phyloP scores from a whole-genome alignment of 2,113 vertebrate species.

The Pteruthius melanotis region DNA sequence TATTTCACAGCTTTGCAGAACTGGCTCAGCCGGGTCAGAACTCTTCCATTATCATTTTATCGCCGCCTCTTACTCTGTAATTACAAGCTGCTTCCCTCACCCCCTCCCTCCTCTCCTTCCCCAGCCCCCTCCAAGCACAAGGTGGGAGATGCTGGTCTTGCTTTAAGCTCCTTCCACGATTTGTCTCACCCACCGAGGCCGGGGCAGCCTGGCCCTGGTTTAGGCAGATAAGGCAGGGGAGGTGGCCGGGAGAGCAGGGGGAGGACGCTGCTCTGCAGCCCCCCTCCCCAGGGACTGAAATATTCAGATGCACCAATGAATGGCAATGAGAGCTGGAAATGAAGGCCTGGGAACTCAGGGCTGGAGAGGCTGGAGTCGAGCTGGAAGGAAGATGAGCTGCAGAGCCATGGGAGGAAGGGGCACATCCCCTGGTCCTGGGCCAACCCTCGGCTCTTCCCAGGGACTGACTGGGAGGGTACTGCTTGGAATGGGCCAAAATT shows the following conservation, averaged over 20 bases:
- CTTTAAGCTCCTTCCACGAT: conserved; percentile 25
- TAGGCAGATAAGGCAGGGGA: conserved; percentile 31
- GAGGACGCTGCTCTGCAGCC: neutral
- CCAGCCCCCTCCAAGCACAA: neutral
- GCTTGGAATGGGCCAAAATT: neutral
- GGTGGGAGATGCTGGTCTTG: neutral
- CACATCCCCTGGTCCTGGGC: neutral
- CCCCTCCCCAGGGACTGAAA: neutral
- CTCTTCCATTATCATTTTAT: conserved; percentile 72
- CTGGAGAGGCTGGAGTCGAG: neutral
- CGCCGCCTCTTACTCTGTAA: conserved; percentile 68
- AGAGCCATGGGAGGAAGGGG: neutral
- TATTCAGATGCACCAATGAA: conserved; percentile 5
- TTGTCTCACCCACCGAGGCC: conserved; percentile 16
- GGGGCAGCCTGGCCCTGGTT: neutral
- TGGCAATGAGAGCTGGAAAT: conserved; percentile 9
- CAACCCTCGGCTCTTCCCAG: neutral
- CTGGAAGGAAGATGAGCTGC: neutral
- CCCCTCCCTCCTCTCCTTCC: neutral
- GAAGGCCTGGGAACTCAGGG: neutral
- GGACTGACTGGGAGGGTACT: too few relatives aligned
- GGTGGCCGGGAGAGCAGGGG: neutral
- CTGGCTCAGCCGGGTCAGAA: conserved; percentile 63
- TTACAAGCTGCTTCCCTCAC: conserved; percentile 51
- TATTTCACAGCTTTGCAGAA: conserved; percentile 67